Base-by-base conservation (phyloP, 2,113 vertebrate genomes). In the Bujurquina vittata region DNA sequence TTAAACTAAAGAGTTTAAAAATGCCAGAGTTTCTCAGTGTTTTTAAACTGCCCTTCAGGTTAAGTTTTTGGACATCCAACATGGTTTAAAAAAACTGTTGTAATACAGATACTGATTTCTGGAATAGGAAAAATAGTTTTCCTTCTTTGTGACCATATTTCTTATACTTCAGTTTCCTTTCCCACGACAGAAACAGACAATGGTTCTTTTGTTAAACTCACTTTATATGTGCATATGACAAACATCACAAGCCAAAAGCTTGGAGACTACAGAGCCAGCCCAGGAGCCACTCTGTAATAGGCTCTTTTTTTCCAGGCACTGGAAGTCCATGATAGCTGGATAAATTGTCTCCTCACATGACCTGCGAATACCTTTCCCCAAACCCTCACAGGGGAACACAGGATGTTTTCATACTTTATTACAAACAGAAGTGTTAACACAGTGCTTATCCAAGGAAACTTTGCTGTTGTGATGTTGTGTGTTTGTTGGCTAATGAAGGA, bases 401-500 rank as follows among this genome's bases (percentile, higher is more conserved):
- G 77, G 76, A 77, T 84, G 69, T 80, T 78, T 61, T 65, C 40
- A 7, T 33, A 14, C n/a, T 75, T 67, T 37, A 61, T 82, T 23
- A 56, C 54, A 77, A 52, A 78, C 20, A 69, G n/a, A 52, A 63
- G 14, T 55, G 83, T 52, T 63, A 76, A 63, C 54, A 33, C 22
- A 40, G 9, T 79, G 73, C 85, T 77, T 80, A 20, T 89, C 37
- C 35, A 3, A 26, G 26, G 55, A 76, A 14, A 54, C 10, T 67
- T 26, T 65, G n/a, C 40, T 77, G 72, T 74, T 72, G 37, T 79
- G 33, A 67, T 65, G 11, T 9, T 5, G 15, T 54, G 15, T n/a
- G 37, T 29, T 40, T 5, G 79, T 59, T 79, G 63, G 73, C 75
- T 40, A 58, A 85, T 54, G 43, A 65, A 87, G 56, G 80, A 86